Evolutionary conservation across 2,797 vertebrate genomes (phyloP).

Genomic region (Rhinichthys osculus): DNA sequence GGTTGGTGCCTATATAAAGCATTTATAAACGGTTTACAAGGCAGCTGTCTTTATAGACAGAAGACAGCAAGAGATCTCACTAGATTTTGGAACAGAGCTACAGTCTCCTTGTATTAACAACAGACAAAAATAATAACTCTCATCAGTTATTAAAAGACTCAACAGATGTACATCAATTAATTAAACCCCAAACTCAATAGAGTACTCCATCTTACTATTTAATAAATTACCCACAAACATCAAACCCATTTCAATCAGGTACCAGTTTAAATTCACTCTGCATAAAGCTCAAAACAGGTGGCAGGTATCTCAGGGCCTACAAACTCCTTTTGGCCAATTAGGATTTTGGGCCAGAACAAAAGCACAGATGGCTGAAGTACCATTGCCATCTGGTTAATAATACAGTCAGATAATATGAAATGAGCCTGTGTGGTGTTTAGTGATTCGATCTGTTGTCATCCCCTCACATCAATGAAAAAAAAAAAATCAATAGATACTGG

Average conservation of each 20-base stretch:
- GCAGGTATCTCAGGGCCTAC: slow-evolving; percentile 2
- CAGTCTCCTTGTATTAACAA: not conserved
- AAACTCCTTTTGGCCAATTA: not conserved
- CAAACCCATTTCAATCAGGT: slow-evolving; percentile 21
- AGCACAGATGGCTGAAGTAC: slow-evolving; percentile 36
- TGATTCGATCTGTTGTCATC: slow-evolving; percentile 46
- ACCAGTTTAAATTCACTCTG: not conserved
- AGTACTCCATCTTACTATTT: not conserved
- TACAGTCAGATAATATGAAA: slow-evolving; percentile 43
- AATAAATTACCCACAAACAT: slow-evolving; percentile 21
- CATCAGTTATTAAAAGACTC: not conserved
- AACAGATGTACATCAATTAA: not conserved
- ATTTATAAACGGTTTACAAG: not conserved
- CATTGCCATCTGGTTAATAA: slow-evolving; percentile 41
- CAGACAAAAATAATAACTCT: not conserved
- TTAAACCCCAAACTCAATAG: not conserved
- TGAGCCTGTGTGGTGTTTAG: slow-evolving; percentile 27
- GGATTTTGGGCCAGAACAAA: slow-evolving; percentile 45
- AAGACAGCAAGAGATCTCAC: not conserved
- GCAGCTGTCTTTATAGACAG: not conserved
- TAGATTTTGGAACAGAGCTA: slow-evolving; percentile 2
- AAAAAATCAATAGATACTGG: slow-evolving; percentile 49
- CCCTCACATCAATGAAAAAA: slow-evolving; percentile 23
- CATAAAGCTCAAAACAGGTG: slow-evolving; percentile 36
- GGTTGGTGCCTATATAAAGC: not conserved